phyloP scores from a whole-genome alignment of 2,797 vertebrate genomes.

The Schizothorax lantsangensis region DNA sequence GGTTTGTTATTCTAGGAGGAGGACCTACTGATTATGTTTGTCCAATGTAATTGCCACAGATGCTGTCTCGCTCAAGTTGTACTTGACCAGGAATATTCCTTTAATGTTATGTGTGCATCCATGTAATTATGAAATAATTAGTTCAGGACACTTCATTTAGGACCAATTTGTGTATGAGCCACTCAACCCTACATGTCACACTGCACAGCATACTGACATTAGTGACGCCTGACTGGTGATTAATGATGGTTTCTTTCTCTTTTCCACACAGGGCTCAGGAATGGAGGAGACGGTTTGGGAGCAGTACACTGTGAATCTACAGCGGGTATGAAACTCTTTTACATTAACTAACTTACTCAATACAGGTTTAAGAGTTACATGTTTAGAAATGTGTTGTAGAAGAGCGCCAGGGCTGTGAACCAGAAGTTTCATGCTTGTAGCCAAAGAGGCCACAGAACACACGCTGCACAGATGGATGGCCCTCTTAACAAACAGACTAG shows the following conservation, averaged over 20 bases:
- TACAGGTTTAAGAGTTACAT: neutral
- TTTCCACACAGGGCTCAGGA: conserved; percentile 82
- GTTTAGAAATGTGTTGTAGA: conserved; percentile 1
- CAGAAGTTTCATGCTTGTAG: neutral
- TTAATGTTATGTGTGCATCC: neutral
- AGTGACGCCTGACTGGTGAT: conserved; percentile 26
- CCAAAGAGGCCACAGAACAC: neutral
- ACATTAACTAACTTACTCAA: neutral
- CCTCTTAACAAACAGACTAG: conserved; percentile 15
- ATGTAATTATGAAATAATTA: conserved; percentile 7
- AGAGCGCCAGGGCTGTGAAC: neutral
- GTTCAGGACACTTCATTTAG: conserved; percentile 3
- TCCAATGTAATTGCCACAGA: neutral
- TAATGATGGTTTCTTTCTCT: conserved; percentile 51
- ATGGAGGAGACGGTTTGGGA: conserved; percentile 96
- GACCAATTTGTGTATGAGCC: neutral
- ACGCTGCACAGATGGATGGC: neutral
- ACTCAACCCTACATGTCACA: conserved; percentile 21
- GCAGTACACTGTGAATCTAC: conserved; percentile 93
- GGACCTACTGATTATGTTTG: neutral
- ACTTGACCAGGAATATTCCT: conserved; percentile 33
- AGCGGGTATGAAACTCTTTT: conserved; percentile 81
- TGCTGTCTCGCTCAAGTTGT: neutral
- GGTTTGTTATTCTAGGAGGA: neutral
- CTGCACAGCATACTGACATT: conserved; percentile 5